Percentiles rank a stretch among this genome's conserved stretches.
These are phyloP conservation scores for Ophiodon elongatus DNA, from an alignment of 2,113 vertebrate genomes.

Conservation along the genomic window DNA sequence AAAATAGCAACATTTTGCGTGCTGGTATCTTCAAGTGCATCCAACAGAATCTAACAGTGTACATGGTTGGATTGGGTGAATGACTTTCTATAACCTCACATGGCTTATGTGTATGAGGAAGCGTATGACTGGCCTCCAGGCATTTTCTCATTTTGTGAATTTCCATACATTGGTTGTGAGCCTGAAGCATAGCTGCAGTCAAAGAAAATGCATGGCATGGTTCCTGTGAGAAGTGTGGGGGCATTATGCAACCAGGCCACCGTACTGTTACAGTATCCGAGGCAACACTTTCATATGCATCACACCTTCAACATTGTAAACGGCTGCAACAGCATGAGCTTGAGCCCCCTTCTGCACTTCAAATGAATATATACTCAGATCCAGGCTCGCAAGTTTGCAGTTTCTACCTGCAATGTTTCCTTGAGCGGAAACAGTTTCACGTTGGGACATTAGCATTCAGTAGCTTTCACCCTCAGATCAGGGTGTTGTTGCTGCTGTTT, in stretches of 20 bases:
- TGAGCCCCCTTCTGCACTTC: constrained; percentile 27
- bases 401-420: constrained; percentile 39
- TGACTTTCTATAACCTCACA: background rate
- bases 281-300: constrained; percentile 41
- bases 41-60: background rate
- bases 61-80: background rate
- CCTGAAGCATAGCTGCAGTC: constrained; percentile 1
- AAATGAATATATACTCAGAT: constrained; percentile 39
- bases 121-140: background rate
- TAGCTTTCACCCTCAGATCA: constrained; percentile 70
- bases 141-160: constrained; percentile 18
- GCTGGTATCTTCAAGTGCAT: background rate
- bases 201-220: constrained; percentile 17
- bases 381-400: constrained; percentile 8
- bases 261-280: constrained; percentile 48
- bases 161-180: constrained; percentile 8
- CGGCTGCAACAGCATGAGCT: constrained; percentile 12
- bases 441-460: constrained; percentile 56
- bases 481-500: constrained; percentile 76
- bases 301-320: constrained; percentile 15
- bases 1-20: background rate
- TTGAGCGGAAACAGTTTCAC: constrained; percentile 39
- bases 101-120: constrained; percentile 3
- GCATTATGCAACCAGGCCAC: constrained; percentile 39
- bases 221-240: constrained; percentile 40